phyloP scores from a whole-genome alignment of 1,140 invertebrate genomes.

The Drosophila triauraria region DNA sequence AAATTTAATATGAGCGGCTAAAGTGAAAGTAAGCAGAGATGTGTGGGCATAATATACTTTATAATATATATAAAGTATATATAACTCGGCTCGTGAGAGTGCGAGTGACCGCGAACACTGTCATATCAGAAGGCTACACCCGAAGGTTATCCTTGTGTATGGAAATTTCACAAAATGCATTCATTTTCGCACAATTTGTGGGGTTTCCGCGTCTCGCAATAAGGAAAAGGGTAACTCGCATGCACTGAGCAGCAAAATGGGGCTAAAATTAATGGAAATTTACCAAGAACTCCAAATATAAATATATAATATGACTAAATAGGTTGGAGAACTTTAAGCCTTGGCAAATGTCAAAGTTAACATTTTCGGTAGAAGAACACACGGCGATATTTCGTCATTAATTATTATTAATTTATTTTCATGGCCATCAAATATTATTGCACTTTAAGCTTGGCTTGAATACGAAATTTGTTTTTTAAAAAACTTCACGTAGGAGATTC shows the following conservation, averaged over 20 bases:
- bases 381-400: constrained; percentile 41
- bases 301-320: not conserved
- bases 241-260: constrained; percentile 34
- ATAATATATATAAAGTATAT: not conserved
- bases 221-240: constrained; percentile 36
- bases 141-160: constrained; percentile 82
- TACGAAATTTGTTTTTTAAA: constrained; percentile 33
- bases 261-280: not conserved
- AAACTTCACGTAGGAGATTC: constrained; percentile 36
- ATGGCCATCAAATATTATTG: constrained; percentile 53
- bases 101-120: constrained; percentile 70
- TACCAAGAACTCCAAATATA: not conserved
- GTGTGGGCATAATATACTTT: constrained; percentile 28
- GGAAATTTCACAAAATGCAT: constrained; percentile 79
- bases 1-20: constrained; percentile 80
- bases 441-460: constrained; percentile 35
- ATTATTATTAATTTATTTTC: constrained; percentile 55
- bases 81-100: constrained; percentile 10
- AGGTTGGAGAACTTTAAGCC: constrained; percentile 13
- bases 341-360: constrained; percentile 42
- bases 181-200: constrained; percentile 72
- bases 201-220: constrained; percentile 69
- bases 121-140: constrained; percentile 70
- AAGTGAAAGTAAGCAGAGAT: constrained; percentile 75
- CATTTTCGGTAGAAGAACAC: constrained; percentile 8